Percentiles rank a stretch among this genome's conserved stretches.
Conservation (phyloP, 2,797 vertebrate genomes). For the Streptopelia turtur region DNA sequence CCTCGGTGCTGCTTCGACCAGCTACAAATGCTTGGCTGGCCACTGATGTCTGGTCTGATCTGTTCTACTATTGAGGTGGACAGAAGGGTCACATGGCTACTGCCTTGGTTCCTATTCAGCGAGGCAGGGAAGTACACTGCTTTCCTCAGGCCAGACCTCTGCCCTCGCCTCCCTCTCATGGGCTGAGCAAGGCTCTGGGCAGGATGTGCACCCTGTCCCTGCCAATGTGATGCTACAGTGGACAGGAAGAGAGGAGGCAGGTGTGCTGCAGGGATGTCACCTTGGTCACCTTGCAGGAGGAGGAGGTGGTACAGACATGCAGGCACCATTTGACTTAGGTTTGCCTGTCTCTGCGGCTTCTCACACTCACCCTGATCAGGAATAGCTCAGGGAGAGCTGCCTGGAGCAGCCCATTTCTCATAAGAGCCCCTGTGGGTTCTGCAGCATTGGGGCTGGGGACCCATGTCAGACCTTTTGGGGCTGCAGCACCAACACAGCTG, state of each 20-base stretch:
- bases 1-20: background rate
- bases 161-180: fast-evolving
- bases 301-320: fast-evolving
- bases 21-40: background rate
- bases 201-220: background rate
- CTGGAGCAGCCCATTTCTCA: background rate
- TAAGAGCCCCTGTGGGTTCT: background rate
- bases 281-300: background rate
- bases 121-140: background rate
- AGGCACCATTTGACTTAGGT: fast-evolving
- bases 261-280: background rate
- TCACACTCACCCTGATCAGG: fast-evolving
- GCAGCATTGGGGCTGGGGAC: background rate
- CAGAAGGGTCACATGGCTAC: background rate
- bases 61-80: background rate
- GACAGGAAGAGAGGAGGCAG: background rate
- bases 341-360: background rate
- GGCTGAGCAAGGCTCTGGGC: background rate
- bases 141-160: background rate
- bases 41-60: background rate
- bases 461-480: background rate
- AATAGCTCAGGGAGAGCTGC: background rate
- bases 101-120: fast-evolving
- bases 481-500: background rate
- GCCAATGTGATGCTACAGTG: background rate